Percentiles rank a stretch among this genome's conserved stretches.
Conservation (phyloP, 1,140 invertebrate genomes). For the Propsilocerus akamusi region DNA sequence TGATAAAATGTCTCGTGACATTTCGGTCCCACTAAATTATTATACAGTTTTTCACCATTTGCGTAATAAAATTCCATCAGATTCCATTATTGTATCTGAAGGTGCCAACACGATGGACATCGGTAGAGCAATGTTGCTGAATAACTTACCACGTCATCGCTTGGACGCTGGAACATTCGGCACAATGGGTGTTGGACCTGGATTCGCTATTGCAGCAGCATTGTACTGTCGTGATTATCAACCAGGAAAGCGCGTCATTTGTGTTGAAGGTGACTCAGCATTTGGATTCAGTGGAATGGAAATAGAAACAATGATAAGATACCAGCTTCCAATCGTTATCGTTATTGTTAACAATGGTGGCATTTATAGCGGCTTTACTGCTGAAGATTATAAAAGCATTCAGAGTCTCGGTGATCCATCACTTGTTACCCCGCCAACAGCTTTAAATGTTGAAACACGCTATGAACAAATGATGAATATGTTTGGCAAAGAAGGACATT, state of each 20-base stretch:
- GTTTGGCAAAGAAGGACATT: constrained; percentile 63
- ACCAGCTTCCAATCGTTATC: constrained; percentile 78
- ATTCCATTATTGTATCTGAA: constrained; percentile 90
- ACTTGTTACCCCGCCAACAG: constrained; percentile 63
- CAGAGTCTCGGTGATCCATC: constrained; percentile 42
- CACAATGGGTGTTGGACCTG: constrained; percentile 91
- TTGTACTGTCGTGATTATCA: constrained; percentile 67
- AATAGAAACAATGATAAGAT: constrained; percentile 88
- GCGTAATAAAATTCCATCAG: constrained; percentile 49
- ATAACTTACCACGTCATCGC: constrained; percentile 64
- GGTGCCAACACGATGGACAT: constrained; percentile 99
- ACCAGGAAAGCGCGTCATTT: constrained; percentile 65
- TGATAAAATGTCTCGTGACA: constrained; percentile 34
- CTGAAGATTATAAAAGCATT: constrained; percentile 51
- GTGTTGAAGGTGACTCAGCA: constrained; percentile 85
- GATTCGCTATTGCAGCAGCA: constrained; percentile 84
- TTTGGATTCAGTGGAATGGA: constrained; percentile 98
- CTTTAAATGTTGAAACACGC: constrained; percentile 50
- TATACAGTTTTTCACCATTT: constrained; percentile 77
- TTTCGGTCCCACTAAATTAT: constrained; percentile 71
- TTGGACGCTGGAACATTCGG: constrained; percentile 87
- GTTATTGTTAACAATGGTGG: constrained; percentile 94
- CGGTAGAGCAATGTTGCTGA: constrained; percentile 71
- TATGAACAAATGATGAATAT: constrained; percentile 85
- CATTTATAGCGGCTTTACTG: constrained; percentile 72